A percentile compares a stretch with the other conserved stretches of the same genome.
phyloP scores from a whole-genome alignment of 2,888 invertebrate species.

The Torymus auratus region DNA sequence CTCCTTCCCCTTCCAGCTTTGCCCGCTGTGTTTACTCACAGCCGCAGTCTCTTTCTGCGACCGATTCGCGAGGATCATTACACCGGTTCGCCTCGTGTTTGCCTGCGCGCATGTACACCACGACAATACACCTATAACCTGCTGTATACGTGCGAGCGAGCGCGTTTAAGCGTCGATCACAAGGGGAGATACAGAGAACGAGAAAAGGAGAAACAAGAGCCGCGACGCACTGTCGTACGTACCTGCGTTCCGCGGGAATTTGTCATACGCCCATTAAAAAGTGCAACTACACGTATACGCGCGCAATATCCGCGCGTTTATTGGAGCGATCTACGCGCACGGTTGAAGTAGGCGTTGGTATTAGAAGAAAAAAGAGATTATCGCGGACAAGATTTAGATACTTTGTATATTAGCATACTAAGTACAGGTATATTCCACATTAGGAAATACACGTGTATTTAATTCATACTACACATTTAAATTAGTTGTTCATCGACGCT shows the following conservation, averaged over 20 bases:
- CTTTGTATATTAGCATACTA: constrained; percentile 17
- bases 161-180: constrained; percentile 20
- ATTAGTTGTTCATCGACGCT: no score
- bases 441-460: no score
- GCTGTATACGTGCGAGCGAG: background rate
- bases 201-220: constrained; percentile 16
- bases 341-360: background rate
- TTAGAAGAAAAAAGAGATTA: background rate
- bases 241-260: constrained; percentile 40
- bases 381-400: constrained; percentile 7
- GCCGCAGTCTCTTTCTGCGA: constrained; percentile 20
- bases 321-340: no score
- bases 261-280: background rate
- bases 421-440: background rate
- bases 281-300: background rate
- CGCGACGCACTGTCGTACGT: constrained; percentile 28
- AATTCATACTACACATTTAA: no score
- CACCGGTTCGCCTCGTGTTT: constrained; percentile 29
- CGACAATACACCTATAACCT: no score
- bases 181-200: constrained; percentile 4
- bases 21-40: no score
- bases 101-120: background rate
- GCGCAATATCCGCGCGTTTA: no score
- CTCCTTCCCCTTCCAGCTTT: no score
- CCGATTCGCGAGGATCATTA: constrained; percentile 16